Base-by-base conservation (phyloP, 2,113 vertebrate genomes). In the Motacilla alba region DNA sequence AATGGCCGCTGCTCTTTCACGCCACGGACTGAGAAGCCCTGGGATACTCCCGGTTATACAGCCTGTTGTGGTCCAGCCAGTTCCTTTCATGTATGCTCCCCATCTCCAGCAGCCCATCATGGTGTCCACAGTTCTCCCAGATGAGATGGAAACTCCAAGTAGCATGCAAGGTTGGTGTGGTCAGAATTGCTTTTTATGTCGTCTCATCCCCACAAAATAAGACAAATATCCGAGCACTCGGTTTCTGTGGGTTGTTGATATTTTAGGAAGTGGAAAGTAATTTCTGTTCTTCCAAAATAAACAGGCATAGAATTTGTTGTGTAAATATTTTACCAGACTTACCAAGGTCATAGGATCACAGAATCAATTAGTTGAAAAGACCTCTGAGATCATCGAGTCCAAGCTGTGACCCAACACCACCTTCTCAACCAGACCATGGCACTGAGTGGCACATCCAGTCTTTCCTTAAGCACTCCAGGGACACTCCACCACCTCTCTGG, bases 11-110 rank as follows among this genome's bases (percentile, higher is more conserved):
- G 98, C 98, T 67, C 98, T 99, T 55, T 97, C 98, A 13, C 91
- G 98, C 80, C 97, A 98, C 0, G 98, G 98, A 26, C 98, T 98
- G 63, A 96, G 98, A 68, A 98, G 98, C 96, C 96, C 98, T 0
- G 98, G 99, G n/a, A 98, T 99, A 43, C 98, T 99, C 91, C 98
- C 98, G 0, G 98, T 99, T 95, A 98, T 99, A 83, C 98, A 99
- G 68, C 98, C 98, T 1, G 98, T 99, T 14, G 99, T 99, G 93
- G 98, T 99, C 62, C 98, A 98, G 85, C 98, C 98, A 1, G 98
- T 99, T 82, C 98, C 99, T 18, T 98, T 99, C 50, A 98, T 99
- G 96, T 99, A 99, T 94, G 96, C 98, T 19, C 98, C 99, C 44
- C 98, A 99, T 96, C 98, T 99, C 91, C 98, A 98, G 87, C 98